These are phyloP conservation scores for Pteropus alecto DNA, from an alignment of 2,113 vertebrate species.

Conservation along the genomic window DNA sequence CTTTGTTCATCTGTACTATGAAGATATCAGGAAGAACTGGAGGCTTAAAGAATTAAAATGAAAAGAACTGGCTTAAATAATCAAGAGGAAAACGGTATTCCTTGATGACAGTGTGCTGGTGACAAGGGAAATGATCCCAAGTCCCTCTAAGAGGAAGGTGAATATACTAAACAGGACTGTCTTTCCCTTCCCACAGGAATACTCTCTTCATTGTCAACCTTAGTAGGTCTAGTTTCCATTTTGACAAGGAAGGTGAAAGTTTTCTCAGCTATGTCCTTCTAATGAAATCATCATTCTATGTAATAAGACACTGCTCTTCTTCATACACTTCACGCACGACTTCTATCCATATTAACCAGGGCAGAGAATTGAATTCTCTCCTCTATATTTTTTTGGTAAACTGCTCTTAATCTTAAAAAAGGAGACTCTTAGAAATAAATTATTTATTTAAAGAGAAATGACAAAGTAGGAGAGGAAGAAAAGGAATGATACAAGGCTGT, in stretches of 20 bases:
- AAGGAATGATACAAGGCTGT: not conserved
- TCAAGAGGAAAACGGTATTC: not conserved
- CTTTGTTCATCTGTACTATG: not conserved
- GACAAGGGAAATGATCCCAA: not conserved
- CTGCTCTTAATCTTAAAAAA: not conserved
- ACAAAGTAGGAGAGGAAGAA: not conserved
- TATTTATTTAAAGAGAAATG: conserved; percentile 21
- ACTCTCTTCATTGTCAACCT: not conserved
- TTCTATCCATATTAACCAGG: not conserved
- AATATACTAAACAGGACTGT: not conserved
- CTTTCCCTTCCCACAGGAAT: not conserved
- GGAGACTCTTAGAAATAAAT: not conserved
- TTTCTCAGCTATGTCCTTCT: not conserved
- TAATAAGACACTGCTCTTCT: not conserved
- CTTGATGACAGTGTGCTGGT: not conserved
- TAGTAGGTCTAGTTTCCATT: not conserved
- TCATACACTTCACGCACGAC: not conserved
- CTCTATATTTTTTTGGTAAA: not conserved
- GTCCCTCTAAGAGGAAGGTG: not conserved
- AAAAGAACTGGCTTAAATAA: not conserved
- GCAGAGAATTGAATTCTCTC: not conserved
- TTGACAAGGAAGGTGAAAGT: not conserved
- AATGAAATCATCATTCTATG: not conserved
- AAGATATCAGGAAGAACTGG: not conserved
- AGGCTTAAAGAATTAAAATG: not conserved